Evolutionary conservation across 1,140 invertebrate species (phyloP), one percentile per base, ranked within the genome.

Genomic region (Pseudomyrmex gracilis): DNA sequence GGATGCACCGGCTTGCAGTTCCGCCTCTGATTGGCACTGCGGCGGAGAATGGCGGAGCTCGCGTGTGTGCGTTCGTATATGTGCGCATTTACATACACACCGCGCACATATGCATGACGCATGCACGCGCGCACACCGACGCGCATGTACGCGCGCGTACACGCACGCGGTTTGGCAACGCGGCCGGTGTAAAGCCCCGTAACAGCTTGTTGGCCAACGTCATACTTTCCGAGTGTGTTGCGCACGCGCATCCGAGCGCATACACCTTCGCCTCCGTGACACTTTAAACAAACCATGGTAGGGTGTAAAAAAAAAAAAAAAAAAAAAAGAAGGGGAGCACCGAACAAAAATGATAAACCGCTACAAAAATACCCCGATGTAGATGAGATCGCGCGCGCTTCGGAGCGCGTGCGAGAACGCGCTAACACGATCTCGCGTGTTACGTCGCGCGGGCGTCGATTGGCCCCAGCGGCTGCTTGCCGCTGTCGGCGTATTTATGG

Each of bases 141-240:
- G 24, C 49, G 15, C 43, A 49, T 55, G 9, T 20, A 34, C 12
- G 64, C 20, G 77, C 22, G 34, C 43, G 22, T 74, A 73, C 64
- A 71, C 63, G 55, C 43, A 57, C 66, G 24, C 86, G 82, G 86
- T 88, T 88, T 88, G 86, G 85, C 82, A 88, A 88, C 86, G 85
- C 86, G 74, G 85, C 49, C 68, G 86, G 85, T 76, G 86, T 83
- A 85, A 87, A 87, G 86, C 86, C 34, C 82, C 86, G 82, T 87
- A 88, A 87, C 82, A 88, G 86, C 85, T 86, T 88, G 86, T 88
- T 88, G 86, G 86, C 86, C 82, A 87, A 88, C 86, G 87, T 87
- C 86, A 57, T 61, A 34, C 34, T 34, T 34, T 83, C 58, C 10
- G 73, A 66, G 74, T 47, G 74, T 47, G 60, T 64, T 45, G 64